Base-by-base conservation (phyloP, 2,797 vertebrate species). In the Steatocranus sp. region DNA sequence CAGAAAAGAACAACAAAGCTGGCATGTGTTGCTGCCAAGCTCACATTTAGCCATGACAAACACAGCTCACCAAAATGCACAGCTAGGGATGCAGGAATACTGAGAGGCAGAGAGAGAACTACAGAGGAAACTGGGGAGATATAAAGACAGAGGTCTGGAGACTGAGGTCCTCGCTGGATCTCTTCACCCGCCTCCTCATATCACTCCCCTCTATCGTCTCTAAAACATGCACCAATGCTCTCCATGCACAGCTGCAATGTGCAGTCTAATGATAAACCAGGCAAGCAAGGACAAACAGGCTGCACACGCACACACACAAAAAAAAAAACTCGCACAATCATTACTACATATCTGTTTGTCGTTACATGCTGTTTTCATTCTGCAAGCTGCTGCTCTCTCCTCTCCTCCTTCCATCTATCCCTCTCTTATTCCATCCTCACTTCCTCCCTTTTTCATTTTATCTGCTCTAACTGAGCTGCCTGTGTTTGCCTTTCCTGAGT, bases 1-100 rank as follows among this genome's bases (percentile, higher is more conserved):
- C 83, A 80, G 46, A 87, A 77, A 79, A 36, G 36, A 80, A 84
- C 80, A 90, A 91, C 83, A 91, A 89, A 82, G 73, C 77, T 84
- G 88, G 89, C 86, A 82, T 75, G 56, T 51, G 74, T 48, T 11
- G 80, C 83, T 83, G 92, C 90, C 90, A 89, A 91, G 80, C 89
- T 92, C 87, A 80, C 86, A 83, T 89, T 87, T 84, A 92, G 76
- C 89, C 87, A 75, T 82, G 88, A 91, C 90, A 88, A 84, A 87
- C 82, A 79, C 83, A 82, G 84, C 79, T 66, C 41, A 78, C 48
- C 27, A 34, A 49, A 77, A 76, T 17, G 38, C 87, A 82, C 56
- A 11, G 83, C 38, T 3, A 80, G 49, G 54, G 38, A 48, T 4
- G 38, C 61, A 70, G 77, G 43, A 77, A 25, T 1, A 23, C 15